Evolutionary conservation across 1,140 invertebrate species (phyloP), one percentile per base, ranked within the genome.

Genomic region (Uloborus diversus): DNA sequence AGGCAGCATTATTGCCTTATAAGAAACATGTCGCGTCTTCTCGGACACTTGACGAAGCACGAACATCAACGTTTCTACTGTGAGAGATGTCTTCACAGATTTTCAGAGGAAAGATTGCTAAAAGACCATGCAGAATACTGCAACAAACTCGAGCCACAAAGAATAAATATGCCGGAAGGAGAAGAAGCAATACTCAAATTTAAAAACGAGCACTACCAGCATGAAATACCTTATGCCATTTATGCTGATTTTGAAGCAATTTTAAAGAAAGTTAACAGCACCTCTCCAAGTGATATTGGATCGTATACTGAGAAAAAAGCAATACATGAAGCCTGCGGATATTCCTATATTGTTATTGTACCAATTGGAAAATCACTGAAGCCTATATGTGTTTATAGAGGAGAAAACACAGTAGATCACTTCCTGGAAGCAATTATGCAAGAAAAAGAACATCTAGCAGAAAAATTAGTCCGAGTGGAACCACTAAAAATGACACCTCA

Each of bases 231-330:
- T 7, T 64, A 64, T 35, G 33, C 17, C 30, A 3, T 28, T 13
- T 4, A 64, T 35, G 61, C 61, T 30, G 61, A 64, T 9, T 64
- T 64, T 25, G 61, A 64, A 23, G 11, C 61, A 14, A 13, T 64
- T 9, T 14, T 64, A 14, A n/a, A 14, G 1, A 7, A 64, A 35
- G 23, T n/a, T 35, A 23, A 17, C 27, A 23, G 27, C 61, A 28
- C 11, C 30, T 30, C 32, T 23, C 3, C n/a, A n/a, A n/a, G n/a
- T n/a, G n/a, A n/a, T n/a, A n/a, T n/a, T n/a, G n/a, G n/a, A n/a
- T 14, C 13, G 9, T 17, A 11, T 35, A 64, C 61, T 14, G 27
- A 13, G 14, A 64, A 30, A 7, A 35, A 11, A 17, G 61, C 61
- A 7, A 23, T 3, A 7, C 61, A 64, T 23, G 3, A 30, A 35